phyloP scores from a whole-genome alignment of 2,888 invertebrate species.

The Drosophila meridionalis region DNA sequence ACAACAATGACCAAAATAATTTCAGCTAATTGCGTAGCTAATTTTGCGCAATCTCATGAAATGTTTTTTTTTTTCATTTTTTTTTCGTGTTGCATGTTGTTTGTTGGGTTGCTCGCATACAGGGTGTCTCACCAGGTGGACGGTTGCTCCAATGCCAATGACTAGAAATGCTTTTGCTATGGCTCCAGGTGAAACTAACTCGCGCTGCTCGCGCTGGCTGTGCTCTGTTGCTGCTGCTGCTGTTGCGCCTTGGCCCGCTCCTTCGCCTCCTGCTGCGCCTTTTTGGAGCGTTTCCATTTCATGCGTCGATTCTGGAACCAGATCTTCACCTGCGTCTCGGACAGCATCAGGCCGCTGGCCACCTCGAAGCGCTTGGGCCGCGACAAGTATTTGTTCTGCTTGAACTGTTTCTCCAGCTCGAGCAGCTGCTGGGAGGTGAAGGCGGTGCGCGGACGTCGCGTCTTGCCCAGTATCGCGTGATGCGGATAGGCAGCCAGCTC shows the following conservation, averaged over 20 bases:
- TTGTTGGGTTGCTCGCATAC: constrained; percentile 20
- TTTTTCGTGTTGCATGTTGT: constrained; percentile 8
- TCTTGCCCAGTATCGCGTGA: constrained; percentile 93
- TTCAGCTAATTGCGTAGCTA: constrained; percentile 75
- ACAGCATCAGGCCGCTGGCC: constrained; percentile 98
- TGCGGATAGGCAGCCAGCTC: constrained; percentile 91
- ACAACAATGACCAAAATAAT: constrained; percentile 53
- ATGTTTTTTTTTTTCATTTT: constrained; percentile 16
- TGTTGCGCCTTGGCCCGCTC: constrained; percentile 83
- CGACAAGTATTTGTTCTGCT: constrained; percentile 99
- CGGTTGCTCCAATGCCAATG: constrained; percentile 58
- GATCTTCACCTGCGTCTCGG: constrained; percentile 99
- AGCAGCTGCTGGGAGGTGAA: constrained; percentile 98
- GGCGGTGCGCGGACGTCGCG: constrained; percentile 97
- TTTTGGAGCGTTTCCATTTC: constrained; percentile 99
- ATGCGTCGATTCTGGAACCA: constrained; percentile 99
- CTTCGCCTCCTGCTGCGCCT: constrained; percentile 95
- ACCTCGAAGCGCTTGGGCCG: constrained; percentile 99
- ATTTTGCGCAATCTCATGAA: constrained; percentile 63
- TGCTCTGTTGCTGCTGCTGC: constrained; percentile 63
- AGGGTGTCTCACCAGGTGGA: constrained; percentile 66
- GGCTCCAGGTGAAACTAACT: constrained; percentile 54
- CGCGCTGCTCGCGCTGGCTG: constrained; percentile 24
- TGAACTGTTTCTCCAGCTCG: constrained; percentile 99
- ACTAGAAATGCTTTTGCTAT: constrained; percentile 56